Evolutionary conservation across 2,113 vertebrate species (phyloP).

Genomic region (Plectropomus leopardus): DNA sequence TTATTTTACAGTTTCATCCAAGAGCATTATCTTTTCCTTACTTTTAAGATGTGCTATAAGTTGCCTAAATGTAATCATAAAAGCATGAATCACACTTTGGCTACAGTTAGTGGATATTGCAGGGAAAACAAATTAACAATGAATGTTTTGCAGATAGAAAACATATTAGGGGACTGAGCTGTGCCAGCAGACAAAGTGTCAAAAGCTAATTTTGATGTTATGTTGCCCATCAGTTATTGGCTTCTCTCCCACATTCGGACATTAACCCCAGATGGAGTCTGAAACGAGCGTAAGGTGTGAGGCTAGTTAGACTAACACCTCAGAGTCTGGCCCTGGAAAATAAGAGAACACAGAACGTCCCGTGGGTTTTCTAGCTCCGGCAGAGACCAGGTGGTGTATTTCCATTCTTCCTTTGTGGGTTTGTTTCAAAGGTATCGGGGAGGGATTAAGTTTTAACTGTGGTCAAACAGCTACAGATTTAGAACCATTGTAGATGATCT

Average conservation of each 20-base stretch:
- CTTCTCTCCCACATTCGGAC: not conserved
- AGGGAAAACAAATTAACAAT: not conserved
- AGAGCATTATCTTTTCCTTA: not conserved
- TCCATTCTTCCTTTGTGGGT: not conserved
- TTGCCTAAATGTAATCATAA: not conserved
- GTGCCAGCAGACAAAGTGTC: not conserved
- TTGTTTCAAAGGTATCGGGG: not conserved
- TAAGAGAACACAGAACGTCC: not conserved
- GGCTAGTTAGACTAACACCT: not conserved
- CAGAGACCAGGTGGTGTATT: constrained; percentile 1
- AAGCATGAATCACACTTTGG: not conserved
- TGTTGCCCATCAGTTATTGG: not conserved
- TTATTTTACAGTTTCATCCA: not conserved
- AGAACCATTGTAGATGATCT: not conserved
- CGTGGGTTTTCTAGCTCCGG: not conserved
- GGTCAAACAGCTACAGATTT: not conserved
- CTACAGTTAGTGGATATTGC: not conserved
- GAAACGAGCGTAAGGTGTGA: not conserved
- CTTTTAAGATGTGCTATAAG: not conserved
- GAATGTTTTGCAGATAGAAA: not conserved
- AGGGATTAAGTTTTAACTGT: not conserved
- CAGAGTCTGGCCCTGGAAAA: not conserved
- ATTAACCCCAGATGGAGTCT: not conserved
- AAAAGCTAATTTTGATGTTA: not conserved
- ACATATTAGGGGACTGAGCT: not conserved